phyloP scores from a whole-genome alignment of 2,888 invertebrate species.

The Drosophila parthenogenetica region DNA sequence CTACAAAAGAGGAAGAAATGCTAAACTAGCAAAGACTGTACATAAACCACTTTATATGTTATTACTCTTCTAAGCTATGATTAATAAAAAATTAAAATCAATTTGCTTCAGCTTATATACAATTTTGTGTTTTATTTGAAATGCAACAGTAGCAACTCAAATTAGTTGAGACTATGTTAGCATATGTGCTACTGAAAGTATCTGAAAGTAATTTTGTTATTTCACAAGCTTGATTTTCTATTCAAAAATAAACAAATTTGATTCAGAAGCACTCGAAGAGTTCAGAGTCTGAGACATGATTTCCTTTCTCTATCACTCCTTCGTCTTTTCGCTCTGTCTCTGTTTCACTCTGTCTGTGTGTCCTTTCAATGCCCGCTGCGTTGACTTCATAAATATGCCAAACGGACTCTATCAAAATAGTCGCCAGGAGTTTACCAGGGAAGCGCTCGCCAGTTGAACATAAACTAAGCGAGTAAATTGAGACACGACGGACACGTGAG shows the following conservation, averaged over 20 bases:
- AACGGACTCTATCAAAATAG: constrained; percentile 69
- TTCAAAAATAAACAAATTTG: not conserved
- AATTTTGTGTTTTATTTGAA: no score
- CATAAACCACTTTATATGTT: no score
- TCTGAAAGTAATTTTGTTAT: constrained; percentile 1
- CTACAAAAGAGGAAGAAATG: no score
- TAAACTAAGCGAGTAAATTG: constrained; percentile 78
- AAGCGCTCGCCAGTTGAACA: constrained; percentile 60
- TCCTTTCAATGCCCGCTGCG: constrained; percentile 59
- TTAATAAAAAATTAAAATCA: no score
- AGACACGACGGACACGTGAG: constrained; percentile 79
- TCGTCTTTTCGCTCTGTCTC: no score
- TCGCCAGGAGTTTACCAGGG: constrained; percentile 28
- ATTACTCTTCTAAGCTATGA: no score
- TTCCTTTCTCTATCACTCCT: not conserved
- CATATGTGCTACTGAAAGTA: no score
- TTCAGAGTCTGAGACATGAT: not conserved
- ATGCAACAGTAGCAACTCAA: no score
- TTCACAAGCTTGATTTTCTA: not conserved
- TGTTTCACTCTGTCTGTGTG: constrained; percentile 5
- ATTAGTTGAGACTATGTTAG: no score
- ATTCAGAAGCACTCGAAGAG: not conserved
- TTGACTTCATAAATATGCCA: constrained; percentile 74
- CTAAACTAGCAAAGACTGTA: no score
- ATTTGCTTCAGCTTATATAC: no score